These are phyloP conservation scores for Altica lythri DNA, from an alignment of 2,888 invertebrate species.

Conservation along the genomic window DNA sequence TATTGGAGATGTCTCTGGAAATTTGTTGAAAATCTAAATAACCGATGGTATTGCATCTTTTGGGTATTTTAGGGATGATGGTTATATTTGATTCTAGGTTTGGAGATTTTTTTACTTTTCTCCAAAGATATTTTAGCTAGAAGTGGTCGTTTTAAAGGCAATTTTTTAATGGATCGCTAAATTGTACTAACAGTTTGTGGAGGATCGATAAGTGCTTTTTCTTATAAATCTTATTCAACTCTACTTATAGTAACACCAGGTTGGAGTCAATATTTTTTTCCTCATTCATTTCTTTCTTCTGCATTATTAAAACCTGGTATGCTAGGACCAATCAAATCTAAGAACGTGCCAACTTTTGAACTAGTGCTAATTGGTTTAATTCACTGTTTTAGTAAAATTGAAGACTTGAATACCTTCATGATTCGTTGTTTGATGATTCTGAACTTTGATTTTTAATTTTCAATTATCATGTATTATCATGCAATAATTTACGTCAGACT, in stretches of 20 bases:
- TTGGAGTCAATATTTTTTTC: conserved; percentile 38
- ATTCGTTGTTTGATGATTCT: too few species aligned
- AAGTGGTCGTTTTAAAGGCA: conserved; percentile 56
- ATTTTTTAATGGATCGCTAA: conserved; percentile 35
- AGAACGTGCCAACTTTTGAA: conserved; percentile 32
- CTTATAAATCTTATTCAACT: conserved; percentile 53
- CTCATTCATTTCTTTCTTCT: conserved; percentile 36
- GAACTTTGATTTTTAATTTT: conserved; percentile 39
- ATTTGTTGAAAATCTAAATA: conserved; percentile 60
- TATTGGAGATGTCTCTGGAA: conserved; percentile 42
- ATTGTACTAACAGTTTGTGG: conserved; percentile 31
- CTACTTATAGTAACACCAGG: conserved; percentile 57
- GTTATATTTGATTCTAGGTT: conserved; percentile 49
- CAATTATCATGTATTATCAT: conserved; percentile 40
- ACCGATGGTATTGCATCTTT: conserved; percentile 59
- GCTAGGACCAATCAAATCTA: conserved; percentile 30
- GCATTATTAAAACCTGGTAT: conserved; percentile 24
- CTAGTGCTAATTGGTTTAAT: conserved; percentile 28
- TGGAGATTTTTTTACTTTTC: conserved; percentile 57
- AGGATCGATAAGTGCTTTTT: conserved; percentile 54
- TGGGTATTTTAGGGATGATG: conserved; percentile 50
- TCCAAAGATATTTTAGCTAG: conserved; percentile 62
- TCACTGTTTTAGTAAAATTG: conserved; percentile 33
- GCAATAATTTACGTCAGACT: conserved; percentile 53
- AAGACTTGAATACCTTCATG: conserved; percentile 35